phyloP scores from a whole-genome alignment of 2,797 vertebrate genomes.

The Hafferia zeledoni region DNA sequence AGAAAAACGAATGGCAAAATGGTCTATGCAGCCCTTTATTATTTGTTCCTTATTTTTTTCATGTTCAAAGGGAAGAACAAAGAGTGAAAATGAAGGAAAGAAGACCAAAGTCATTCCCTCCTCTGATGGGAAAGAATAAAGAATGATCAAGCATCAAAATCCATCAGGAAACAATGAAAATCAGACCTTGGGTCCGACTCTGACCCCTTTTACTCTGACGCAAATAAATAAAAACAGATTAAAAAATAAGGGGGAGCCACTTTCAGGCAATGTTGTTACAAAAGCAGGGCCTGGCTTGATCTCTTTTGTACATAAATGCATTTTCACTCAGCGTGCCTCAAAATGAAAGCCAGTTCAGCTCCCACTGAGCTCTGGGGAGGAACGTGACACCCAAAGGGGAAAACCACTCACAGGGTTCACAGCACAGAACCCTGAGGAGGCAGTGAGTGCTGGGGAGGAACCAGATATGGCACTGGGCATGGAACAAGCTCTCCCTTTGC shows the following conservation, averaged over 20 bases:
- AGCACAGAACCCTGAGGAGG: constrained; percentile 10
- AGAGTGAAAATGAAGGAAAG: background rate
- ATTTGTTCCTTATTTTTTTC: background rate
- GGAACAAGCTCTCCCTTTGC: background rate
- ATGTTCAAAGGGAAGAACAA: background rate
- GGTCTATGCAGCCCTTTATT: background rate
- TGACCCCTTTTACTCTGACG: background rate
- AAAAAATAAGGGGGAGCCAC: background rate
- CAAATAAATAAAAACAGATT: background rate
- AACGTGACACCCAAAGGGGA: constrained; percentile 37
- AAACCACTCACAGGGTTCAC: background rate
- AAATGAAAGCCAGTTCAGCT: background rate
- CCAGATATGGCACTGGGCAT: background rate
- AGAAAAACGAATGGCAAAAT: background rate
- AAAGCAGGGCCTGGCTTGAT: background rate
- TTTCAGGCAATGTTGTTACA: background rate
- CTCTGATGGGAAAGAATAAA: background rate
- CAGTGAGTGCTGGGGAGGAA: background rate
- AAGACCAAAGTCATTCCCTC: background rate
- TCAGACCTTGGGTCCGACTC: background rate
- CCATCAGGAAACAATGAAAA: background rate
- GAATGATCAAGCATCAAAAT: background rate
- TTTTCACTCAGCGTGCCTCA: background rate
- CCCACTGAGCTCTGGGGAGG: background rate
- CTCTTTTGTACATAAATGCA: background rate